These are phyloP conservation scores for Saguinus midas DNA, from an alignment of 2,113 vertebrate species.

Conservation along the genomic window DNA sequence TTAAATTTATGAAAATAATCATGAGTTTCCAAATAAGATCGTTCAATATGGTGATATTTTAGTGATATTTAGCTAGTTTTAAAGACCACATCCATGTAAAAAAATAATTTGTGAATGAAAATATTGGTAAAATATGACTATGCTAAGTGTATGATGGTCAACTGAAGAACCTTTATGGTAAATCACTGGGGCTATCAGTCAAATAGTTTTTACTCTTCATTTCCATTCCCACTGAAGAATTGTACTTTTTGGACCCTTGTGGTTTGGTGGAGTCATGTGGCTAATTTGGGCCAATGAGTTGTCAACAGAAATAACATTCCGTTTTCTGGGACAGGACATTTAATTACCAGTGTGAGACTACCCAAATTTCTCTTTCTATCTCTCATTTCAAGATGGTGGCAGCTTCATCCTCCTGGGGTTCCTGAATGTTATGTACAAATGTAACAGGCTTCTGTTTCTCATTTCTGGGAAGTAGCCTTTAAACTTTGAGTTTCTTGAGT, in stretches of 20 bases:
- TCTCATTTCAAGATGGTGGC: neutral
- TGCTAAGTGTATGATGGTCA: neutral
- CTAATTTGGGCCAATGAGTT: neutral
- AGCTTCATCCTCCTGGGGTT: neutral
- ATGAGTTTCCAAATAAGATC: constrained; percentile 70
- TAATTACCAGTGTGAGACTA: neutral
- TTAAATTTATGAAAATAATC: constrained; percentile 75
- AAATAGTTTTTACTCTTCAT: neutral
- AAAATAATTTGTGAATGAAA: constrained; percentile 8
- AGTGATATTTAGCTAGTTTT: constrained; percentile 55
- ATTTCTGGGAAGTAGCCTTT: neutral
- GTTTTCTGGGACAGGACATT: neutral
- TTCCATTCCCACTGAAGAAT: neutral
- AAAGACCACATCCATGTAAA: constrained; percentile 42
- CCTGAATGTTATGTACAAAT: neutral
- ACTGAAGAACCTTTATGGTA: neutral
- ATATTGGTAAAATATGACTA: constrained; percentile 24
- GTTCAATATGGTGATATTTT: constrained; percentile 68
- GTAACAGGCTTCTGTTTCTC: neutral
- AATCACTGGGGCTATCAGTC: neutral
- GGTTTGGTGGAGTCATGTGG: neutral
- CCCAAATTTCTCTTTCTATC: neutral
- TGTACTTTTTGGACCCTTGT: neutral
- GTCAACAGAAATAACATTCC: neutral
- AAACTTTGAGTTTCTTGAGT: neutral